Conservation (phyloP, 37 sponge, comb jelly and placozoan genomes). For the Crambe crambe region DNA sequence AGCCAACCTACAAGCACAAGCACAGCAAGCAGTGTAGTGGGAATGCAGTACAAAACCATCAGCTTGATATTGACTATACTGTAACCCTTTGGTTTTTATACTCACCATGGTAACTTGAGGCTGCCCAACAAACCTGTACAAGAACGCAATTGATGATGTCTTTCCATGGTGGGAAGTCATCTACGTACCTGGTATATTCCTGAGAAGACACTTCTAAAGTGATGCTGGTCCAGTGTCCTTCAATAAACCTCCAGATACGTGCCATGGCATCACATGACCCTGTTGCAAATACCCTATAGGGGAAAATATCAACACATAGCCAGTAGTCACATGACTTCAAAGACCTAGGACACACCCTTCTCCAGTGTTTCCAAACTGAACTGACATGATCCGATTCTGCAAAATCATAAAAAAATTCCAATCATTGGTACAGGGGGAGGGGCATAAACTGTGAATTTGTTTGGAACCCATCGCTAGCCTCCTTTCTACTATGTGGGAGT, state of each 20-base stretch:
- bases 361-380: conserved; percentile 47
- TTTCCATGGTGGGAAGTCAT: background rate
- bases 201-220: conserved; percentile 16
- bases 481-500: too few species aligned
- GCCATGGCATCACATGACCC: conserved; percentile 76
- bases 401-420: background rate
- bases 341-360: too few species aligned
- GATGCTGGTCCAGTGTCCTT: conserved; percentile 41
- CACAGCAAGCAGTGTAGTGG: background rate
- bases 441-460: too few species aligned
- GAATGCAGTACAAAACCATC: background rate
- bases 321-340: too few species aligned
- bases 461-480: too few species aligned
- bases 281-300: conserved; percentile 68
- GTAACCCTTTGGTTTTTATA: background rate
- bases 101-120: conserved; percentile 67
- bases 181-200: conserved; percentile 18
- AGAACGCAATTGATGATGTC: too few species aligned
- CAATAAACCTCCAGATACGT: conserved; percentile 57
- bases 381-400: conserved; percentile 61
- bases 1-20: conserved; percentile 42
- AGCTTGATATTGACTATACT: too few species aligned
- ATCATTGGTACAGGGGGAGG: too few species aligned
- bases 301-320: background rate
- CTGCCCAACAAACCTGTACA: background rate